These are phyloP conservation scores for Aelia acuminata DNA, from an alignment of 2,888 invertebrate species.

Conservation along the genomic window DNA sequence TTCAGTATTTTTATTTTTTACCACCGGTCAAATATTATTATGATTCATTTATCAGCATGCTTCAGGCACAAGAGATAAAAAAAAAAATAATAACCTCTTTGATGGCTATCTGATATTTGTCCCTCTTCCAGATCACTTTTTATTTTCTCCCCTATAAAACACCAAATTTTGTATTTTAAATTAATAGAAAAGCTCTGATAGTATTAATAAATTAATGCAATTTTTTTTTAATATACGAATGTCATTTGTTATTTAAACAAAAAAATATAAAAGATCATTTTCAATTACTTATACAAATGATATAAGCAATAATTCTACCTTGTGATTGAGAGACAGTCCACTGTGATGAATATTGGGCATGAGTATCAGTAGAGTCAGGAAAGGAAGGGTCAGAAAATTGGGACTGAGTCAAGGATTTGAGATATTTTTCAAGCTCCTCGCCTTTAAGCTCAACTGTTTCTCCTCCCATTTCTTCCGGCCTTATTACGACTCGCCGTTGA, in stretches of 20 bases:
- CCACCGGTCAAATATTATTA: not conserved
- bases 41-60: slow-evolving; percentile 59
- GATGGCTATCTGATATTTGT: slow-evolving; percentile 61
- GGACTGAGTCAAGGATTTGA: slow-evolving; percentile 66
- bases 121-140: slow-evolving; percentile 61
- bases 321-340: slow-evolving; percentile 57
- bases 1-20: not conserved
- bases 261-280: slow-evolving; percentile 10
- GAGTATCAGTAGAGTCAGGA: slow-evolving; percentile 53
- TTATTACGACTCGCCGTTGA: slow-evolving; percentile 71
- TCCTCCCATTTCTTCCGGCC: slow-evolving; percentile 67
- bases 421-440: slow-evolving; percentile 68
- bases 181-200: not conserved
- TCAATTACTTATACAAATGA: slow-evolving; percentile 22
- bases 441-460: slow-evolving; percentile 65
- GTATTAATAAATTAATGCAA: slow-evolving; percentile 9
- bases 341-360: slow-evolving; percentile 56
- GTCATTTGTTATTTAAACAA: not conserved
- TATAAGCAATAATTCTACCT: slow-evolving; percentile 57
- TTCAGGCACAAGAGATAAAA: slow-evolving; percentile 57
- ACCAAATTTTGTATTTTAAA: slow-evolving; percentile 26
- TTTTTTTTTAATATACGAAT: not conserved
- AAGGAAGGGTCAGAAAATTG: slow-evolving; percentile 59
- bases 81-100: slow-evolving; percentile 63
- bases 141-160: slow-evolving; percentile 63